These are phyloP conservation scores for Aratinga solstitialis DNA, from an alignment of 2,797 vertebrate genomes.

Conservation along the genomic window DNA sequence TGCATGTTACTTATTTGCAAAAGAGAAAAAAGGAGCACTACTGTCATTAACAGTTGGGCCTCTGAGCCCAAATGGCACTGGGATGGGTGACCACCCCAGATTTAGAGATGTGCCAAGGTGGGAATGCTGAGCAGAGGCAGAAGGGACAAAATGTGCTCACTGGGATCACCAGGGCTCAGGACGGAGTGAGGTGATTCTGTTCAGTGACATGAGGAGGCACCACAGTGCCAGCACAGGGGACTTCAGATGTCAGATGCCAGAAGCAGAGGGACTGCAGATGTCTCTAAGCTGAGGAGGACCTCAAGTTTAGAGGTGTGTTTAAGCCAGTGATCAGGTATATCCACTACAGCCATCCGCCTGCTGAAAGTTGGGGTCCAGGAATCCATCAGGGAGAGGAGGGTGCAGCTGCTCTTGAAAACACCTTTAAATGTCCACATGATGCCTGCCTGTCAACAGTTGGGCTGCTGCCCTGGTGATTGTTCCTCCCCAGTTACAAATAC, in stretches of 20 bases:
- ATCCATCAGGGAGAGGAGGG: no score
- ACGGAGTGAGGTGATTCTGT: rapidly evolving
- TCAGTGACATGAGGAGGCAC: background rate
- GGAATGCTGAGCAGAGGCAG: background rate
- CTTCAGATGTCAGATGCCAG: background rate
- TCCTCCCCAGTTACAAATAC: background rate
- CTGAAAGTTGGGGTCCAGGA: rapidly evolving
- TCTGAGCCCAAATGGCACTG: rapidly evolving
- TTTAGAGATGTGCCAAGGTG: background rate
- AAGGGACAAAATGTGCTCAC: rapidly evolving
- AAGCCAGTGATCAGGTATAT: background rate
- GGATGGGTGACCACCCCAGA: background rate
- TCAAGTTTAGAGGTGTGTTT: background rate
- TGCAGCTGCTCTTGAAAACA: background rate
- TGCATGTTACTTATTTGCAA: rapidly evolving
- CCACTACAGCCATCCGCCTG: rapidly evolving
- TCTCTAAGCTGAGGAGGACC: background rate
- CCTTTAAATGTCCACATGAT: background rate
- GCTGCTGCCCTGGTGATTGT: background rate
- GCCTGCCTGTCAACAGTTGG: rapidly evolving
- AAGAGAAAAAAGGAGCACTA: rapidly evolving
- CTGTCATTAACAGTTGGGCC: background rate
- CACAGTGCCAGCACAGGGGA: rapidly evolving
- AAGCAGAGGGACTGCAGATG: background rate
- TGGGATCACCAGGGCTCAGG: background rate